Evolutionary conservation across 2,797 vertebrate genomes (phyloP), one percentile per base, ranked within the genome.

Genomic region (Todus mexicanus): DNA sequence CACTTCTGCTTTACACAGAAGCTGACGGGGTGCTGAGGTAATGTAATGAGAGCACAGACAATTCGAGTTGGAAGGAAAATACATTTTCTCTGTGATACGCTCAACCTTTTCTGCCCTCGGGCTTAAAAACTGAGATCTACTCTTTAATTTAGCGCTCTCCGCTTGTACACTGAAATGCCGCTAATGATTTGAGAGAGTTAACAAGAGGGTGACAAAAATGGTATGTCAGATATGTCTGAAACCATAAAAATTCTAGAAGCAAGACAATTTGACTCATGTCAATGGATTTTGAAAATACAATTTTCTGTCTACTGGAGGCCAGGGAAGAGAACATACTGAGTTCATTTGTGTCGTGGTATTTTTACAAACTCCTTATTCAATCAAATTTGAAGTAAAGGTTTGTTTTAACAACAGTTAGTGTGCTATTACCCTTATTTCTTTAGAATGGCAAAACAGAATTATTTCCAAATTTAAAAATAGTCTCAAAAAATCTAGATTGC

Each of bases 91-190:
- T 94, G 88, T 96, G 92, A 96, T 85, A 54, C 91, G 74, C 79
- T 97, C 90, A 93, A 75, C 93, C 95, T 96, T 96, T 93, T 87
- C 85, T 95, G 95, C 96, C 96, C 76, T 53, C 61, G 83, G 95
- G 95, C 94, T 96, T 96, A 79, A 95, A 94, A 95, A 75, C 92
- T 38, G 80, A 96, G 81, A 86, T 75, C 37, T 33, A 93, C 87
- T 90, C 92, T 97, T 96, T 96, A 96, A 97, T 97, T 96, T 95
- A 86, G 78, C 10, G 42, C 93, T 87, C 72, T 77, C 84, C 29
- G 47, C 91, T 64, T 89, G 66, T 87, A 77, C 91, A 37, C 85
- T 57, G 84, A 92, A 94, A 95, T 59, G 61, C 90, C 6, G 27
- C 89, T 92, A 95, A 94, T 96, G 77, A 74, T 90, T 93, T 11